Base-by-base conservation (phyloP, 2,797 vertebrate genomes). In the Austrolebias charrua region DNA sequence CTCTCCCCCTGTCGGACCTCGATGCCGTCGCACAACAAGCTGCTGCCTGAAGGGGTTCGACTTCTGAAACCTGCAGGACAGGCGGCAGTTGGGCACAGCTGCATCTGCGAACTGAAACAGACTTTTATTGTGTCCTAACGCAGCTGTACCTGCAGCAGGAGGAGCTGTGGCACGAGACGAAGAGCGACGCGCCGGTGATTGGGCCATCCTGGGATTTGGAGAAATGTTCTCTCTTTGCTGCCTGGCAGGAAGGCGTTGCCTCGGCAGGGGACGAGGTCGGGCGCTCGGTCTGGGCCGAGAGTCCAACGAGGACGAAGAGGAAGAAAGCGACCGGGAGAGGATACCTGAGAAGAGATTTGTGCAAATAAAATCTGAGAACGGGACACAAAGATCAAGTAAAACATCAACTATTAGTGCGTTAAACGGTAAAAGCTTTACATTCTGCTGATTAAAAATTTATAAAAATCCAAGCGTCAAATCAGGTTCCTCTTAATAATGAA, bases 251-350 rank as follows among this genome's bases (percentile, higher is more conserved):
- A 73, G 82, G 9, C 89, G 87, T n/a, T 91, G 90, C 55, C 91
- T 80, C 0, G 83, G 86, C 46, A 81, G 58, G 0, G 90, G 90
- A 10, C 83, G 85, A n/a, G 87, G 85, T 31, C 86, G 80, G 18
- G 75, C 13, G 0, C 55, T 61, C 2, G 81, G 75, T 6, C 76
- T 72, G 0, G 85, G 86, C 44, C 90, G 95, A 64, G 92, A 93
- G 65, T 98, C 97, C 84, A 97, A 63, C 1, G 95, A 98, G 11
- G 95, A 91, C 0, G 92, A 88, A 0, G 97, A 98, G 43, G 96
- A 96, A 67, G 94, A 96, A 75, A 95, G 95, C 53, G 92, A 90
- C 67, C 85, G 93, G 69, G 93, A 81, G 44, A 87, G 92, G 89
- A 55, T 40, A 63, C 90, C 78, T 93, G 75, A 9, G 53, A 53